Evolutionary conservation across 1,140 invertebrate species (phyloP), one percentile per base, ranked within the genome.

Genomic region (Bombus huntii): DNA sequence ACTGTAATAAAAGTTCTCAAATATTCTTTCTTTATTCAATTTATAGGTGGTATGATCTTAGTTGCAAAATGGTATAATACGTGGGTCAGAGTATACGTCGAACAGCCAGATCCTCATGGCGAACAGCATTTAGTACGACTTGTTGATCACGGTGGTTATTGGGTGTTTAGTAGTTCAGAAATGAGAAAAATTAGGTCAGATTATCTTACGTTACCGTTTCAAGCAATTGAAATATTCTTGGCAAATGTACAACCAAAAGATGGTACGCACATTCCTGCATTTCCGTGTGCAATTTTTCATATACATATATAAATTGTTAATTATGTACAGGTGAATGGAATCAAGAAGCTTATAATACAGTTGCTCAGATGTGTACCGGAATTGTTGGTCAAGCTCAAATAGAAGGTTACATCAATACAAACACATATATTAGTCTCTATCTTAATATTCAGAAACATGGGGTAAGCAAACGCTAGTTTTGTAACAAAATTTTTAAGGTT

Each of bases 71-170:
- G 97, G 79, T 96, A 97, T 90, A 96, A 97, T 85, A 97, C 97
- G 90, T 99, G 99, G 99, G 98, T 98, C 93, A 96, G 99, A 90
- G 98, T 98, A 3, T 97, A 97, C 93, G 97, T 99, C 5, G 96
- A 98, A 28, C 96, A 96, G 70, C 96, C 96, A 10, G 97, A 97
- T 91, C 95, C 96, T 81, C 96, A 97, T 68, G 96, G 96, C 71
- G 96, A 97, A 84, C 96, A 96, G n/a, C 97, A 97, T 92, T 96
- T 98, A 82, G 96, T 99, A 57, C 98, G 98, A 95, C 97, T 98
- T 93, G 97, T 99, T 2, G 99, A 99, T 95, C 98, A 98, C 93
- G 99, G 99, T 44, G 99, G 99, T 72, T 99, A 98, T 94, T 96
- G 97, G 91, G 96, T 96, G 62, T 96, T 99, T n/a, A 96, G 96